Evolutionary conservation across 2,797 vertebrate genomes (phyloP).

Genomic region (Chloroceryle inda): DNA sequence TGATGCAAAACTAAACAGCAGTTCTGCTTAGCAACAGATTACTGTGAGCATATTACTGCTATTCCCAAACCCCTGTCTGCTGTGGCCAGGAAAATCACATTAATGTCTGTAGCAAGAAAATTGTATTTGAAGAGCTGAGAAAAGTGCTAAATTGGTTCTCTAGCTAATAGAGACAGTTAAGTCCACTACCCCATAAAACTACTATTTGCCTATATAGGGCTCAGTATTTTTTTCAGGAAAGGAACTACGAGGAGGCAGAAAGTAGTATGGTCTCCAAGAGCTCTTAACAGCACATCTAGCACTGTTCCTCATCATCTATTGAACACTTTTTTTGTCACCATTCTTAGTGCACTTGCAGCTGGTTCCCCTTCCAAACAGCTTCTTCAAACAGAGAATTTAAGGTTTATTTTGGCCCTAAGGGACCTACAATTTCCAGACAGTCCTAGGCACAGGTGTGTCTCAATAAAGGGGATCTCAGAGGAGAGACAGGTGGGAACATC

Average conservation of each 20-base stretch:
- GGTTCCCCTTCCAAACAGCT: not conserved
- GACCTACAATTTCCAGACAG: not conserved
- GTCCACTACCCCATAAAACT: not conserved
- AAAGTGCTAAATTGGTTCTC: not conserved
- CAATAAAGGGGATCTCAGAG: not conserved
- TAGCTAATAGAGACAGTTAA: not conserved
- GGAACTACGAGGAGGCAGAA: not conserved
- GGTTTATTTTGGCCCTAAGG: not conserved
- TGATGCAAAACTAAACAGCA: not conserved
- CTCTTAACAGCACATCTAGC: not conserved
- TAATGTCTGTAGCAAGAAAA: not conserved
- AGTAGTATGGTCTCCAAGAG: not conserved
- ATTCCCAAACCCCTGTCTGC: not conserved
- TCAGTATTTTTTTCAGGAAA: not conserved
- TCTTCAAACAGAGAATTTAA: not conserved
- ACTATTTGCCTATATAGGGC: not conserved
- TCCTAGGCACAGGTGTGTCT: not conserved
- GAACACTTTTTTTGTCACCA: not conserved
- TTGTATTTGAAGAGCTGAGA: not conserved
- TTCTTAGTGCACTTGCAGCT: not conserved
- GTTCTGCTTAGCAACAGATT: not conserved
- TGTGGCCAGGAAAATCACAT: not conserved
- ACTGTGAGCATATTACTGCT: not conserved
- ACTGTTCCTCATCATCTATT: not conserved
- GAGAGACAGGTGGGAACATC: not conserved